Conservation (phyloP, 1,140 invertebrate species). For the Antheraea pernyi region DNA sequence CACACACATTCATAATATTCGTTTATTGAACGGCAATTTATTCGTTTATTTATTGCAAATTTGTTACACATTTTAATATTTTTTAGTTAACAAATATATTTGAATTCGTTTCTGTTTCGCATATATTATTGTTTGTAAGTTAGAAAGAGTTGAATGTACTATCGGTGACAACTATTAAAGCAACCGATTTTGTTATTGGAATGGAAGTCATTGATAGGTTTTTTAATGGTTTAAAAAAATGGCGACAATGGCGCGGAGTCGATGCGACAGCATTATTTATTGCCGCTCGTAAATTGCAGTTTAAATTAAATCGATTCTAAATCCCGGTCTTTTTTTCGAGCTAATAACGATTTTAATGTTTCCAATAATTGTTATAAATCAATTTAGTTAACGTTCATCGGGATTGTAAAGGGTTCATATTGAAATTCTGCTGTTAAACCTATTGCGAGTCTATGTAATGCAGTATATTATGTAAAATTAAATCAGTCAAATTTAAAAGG, state of each 20-base stretch:
- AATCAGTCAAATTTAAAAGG: not conserved
- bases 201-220: conserved; percentile 67
- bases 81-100: conserved; percentile 28
- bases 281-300: conserved; percentile 64
- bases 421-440: conserved; percentile 5
- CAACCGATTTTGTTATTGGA: conserved; percentile 55
- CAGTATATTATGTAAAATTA: not conserved
- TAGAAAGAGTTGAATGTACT: conserved; percentile 40
- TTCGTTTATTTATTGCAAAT: conserved; percentile 75
- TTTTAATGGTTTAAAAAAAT: conserved; percentile 77
- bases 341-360: conserved; percentile 50
- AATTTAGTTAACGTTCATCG: conserved; percentile 36
- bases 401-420: conserved; percentile 13
- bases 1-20: conserved; percentile 57
- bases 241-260: conserved; percentile 64
- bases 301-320: conserved; percentile 71
- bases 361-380: conserved; percentile 59
- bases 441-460: not conserved
- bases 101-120: conserved; percentile 29
- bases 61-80: conserved; percentile 67
- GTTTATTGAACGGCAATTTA: conserved; percentile 73
- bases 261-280: conserved; percentile 66
- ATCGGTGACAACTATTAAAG: conserved; percentile 32
- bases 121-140: conserved; percentile 27
- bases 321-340: conserved; percentile 48